Percentiles rank a stretch among this genome's conserved stretches.
Evolutionary conservation across 2,888 invertebrate species (phyloP).

Genomic region (Tribolium freemani): DNA sequence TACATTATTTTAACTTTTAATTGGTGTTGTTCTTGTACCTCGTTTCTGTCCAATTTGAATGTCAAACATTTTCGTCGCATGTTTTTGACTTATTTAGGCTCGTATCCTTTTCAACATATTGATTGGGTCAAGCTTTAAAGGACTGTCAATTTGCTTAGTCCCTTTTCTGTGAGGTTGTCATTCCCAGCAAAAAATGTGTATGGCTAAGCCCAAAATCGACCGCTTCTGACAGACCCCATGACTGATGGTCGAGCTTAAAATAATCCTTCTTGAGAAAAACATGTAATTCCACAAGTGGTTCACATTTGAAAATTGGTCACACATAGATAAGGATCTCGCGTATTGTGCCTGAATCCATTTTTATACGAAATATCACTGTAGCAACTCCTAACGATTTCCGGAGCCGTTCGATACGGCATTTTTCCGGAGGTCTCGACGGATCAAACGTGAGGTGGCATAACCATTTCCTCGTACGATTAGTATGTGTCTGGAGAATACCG

Average conservation of each 20-base stretch:
- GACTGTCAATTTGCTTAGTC: background rate
- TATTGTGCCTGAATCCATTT: conserved; percentile 6
- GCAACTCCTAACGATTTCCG: conserved; percentile 27
- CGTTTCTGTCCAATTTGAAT: background rate
- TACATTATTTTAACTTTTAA: background rate
- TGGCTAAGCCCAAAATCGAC: background rate
- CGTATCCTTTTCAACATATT: background rate
- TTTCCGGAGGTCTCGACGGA: conserved; percentile 29
- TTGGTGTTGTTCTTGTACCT: background rate
- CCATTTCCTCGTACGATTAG: conserved; percentile 31
- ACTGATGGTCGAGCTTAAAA: conserved; percentile 1
- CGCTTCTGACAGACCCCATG: background rate
- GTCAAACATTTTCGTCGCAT: conserved; percentile 18
- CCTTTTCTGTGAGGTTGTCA: background rate
- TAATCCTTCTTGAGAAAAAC: conserved; percentile 10
- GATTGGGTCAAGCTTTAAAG: background rate
- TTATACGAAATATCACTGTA: conserved; percentile 11
- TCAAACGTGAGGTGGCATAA: conserved; percentile 28
- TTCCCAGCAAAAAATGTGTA: conserved; percentile 1
- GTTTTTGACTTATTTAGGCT: background rate
- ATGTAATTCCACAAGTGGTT: conserved; percentile 27
- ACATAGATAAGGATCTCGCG: background rate
- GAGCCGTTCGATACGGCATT: conserved; percentile 28
- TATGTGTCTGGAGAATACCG: conserved; percentile 13
- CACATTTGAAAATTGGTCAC: background rate